These are phyloP conservation scores for Centruroides sculpturatus DNA, from an alignment of 1,140 invertebrate genomes.

Conservation along the genomic window DNA sequence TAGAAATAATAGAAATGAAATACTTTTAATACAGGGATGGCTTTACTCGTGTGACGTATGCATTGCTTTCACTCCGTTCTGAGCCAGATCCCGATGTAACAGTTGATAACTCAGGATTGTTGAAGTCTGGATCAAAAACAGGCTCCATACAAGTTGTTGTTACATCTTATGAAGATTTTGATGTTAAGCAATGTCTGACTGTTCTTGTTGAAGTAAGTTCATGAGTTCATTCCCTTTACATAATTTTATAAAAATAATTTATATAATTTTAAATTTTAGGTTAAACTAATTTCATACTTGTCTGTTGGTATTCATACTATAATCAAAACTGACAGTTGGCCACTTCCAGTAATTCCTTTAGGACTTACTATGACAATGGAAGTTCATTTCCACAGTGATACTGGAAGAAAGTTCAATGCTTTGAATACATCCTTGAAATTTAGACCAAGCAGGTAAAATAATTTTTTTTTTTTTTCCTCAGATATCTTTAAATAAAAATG, in stretches of 20 bases:
- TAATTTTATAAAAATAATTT: background rate
- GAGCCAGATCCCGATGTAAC: constrained; percentile 1
- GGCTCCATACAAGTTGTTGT: constrained; percentile 45
- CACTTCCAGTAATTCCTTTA: constrained; percentile 27
- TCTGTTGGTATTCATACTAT: constrained; percentile 29
- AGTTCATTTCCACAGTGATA: constrained; percentile 33
- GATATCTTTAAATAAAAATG: too few relatives aligned
- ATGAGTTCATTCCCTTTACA: background rate
- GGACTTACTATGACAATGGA: constrained; percentile 29
- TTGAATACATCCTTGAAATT: constrained; percentile 27
- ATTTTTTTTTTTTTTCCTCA: background rate
- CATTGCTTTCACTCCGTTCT: constrained; percentile 11
- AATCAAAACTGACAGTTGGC: constrained; percentile 20
- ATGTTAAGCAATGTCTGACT: constrained; percentile 35
- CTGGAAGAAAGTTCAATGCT: constrained; percentile 31
- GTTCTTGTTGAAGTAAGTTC: constrained; percentile 30
- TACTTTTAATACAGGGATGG: constrained; percentile 25
- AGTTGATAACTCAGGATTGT: constrained; percentile 3
- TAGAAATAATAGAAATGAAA: too few relatives aligned
- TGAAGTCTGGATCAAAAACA: constrained; percentile 19
- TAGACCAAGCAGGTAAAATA: constrained; percentile 28
- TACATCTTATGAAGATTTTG: constrained; percentile 40
- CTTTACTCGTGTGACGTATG: constrained; percentile 30
- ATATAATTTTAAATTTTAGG: constrained; percentile 22
- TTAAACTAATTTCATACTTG: constrained; percentile 33